Evolutionary conservation across 2,888 invertebrate species (phyloP).

Genomic region (Arge pagana): DNA sequence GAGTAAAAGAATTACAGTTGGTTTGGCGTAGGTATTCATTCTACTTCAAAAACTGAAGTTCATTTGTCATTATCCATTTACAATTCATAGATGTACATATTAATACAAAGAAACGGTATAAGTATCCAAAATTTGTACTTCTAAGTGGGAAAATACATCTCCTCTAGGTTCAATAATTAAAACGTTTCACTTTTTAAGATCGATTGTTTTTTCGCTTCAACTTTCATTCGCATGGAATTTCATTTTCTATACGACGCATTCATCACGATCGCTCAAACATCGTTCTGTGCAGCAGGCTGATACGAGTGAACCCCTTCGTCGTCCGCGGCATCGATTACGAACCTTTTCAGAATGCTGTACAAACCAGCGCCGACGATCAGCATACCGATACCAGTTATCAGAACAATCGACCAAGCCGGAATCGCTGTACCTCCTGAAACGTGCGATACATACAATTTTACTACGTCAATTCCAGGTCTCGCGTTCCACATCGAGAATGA

Average conservation of each 20-base stretch:
- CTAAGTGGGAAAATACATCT: background rate
- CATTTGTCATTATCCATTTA: conserved; percentile 7
- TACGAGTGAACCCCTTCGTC: conserved; percentile 60
- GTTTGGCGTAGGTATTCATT: no score
- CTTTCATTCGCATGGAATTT: conserved; percentile 20
- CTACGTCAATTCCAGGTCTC: conserved; percentile 6
- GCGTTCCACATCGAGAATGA: background rate
- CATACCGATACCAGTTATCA: conserved; percentile 72
- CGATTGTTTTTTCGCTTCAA: conserved; percentile 30
- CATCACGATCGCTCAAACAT: no score
- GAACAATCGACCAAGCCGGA: conserved; percentile 78
- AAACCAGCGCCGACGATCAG: conserved; percentile 71
- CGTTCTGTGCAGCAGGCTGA: conserved; percentile 63
- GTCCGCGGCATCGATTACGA: conserved; percentile 65
- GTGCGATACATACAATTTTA: background rate
- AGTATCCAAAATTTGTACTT: conserved; percentile 12
- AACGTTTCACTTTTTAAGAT: conserved; percentile 32
- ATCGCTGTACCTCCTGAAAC: conserved; percentile 69
- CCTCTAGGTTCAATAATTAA: background rate
- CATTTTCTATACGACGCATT: no score
- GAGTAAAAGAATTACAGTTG: no score
- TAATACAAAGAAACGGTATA: conserved; percentile 32
- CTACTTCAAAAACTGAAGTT: background rate
- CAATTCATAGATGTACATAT: conserved; percentile 5
- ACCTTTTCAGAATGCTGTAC: conserved; percentile 71